phyloP scores from a whole-genome alignment of 2,797 vertebrate species.

The Oreonectes daqikongensis region DNA sequence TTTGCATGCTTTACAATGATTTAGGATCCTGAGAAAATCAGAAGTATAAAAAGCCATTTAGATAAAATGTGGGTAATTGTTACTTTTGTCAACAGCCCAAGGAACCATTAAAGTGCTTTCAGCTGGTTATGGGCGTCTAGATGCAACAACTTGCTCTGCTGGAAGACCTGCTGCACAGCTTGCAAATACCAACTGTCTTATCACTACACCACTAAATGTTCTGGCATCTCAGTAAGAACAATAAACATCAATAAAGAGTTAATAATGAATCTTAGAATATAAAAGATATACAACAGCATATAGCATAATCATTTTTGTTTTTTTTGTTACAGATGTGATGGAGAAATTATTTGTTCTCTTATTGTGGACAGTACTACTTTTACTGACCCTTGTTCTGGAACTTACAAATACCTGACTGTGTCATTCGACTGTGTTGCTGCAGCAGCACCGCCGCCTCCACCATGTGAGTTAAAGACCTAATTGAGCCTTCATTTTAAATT shows the following conservation, averaged over 20 bases:
- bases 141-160: background rate
- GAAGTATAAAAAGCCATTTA: too few relatives aligned
- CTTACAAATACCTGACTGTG: background rate
- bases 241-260: too few relatives aligned
- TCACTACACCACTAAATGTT: background rate
- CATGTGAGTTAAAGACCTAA: too few relatives aligned
- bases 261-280: too few relatives aligned
- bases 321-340: background rate
- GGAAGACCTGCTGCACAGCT: background rate
- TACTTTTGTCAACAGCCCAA: background rate
- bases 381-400: background rate
- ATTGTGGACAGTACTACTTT: background rate
- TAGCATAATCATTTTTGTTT: too few relatives aligned
- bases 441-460: too few relatives aligned
- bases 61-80: background rate
- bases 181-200: slow-evolving; percentile 24
- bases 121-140: slow-evolving; percentile 17
- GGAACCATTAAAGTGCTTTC: background rate
- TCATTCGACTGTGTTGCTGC: background rate
- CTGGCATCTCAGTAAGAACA: background rate
- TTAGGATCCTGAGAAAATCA: too few relatives aligned
- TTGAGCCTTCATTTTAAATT: too few relatives aligned
- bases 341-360: background rate
- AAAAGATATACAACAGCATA: too few relatives aligned
- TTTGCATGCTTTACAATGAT: too few relatives aligned